Evolutionary conservation across 2,113 vertebrate genomes (phyloP).

Genomic region (Saimiri boliviensis): DNA sequence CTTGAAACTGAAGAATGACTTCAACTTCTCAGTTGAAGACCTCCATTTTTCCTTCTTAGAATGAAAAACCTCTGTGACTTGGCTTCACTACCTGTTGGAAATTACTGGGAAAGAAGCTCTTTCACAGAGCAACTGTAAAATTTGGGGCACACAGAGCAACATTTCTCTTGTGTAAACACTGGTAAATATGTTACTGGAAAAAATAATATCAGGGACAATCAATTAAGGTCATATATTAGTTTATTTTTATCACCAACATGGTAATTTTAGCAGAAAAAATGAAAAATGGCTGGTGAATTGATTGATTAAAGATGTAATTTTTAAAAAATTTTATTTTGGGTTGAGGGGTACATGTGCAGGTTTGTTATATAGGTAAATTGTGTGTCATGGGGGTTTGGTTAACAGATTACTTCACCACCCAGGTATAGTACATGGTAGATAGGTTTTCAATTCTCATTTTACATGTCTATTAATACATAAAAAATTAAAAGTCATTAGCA

Average conservation of each 20-base stretch:
- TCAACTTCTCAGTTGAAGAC: background rate
- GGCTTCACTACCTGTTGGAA: background rate
- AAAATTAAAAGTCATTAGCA: background rate
- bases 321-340: background rate
- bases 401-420: no score
- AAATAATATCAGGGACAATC: background rate
- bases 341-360: no score
- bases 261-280: conserved; percentile 29
- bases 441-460: no score
- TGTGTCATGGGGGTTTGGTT: no score
- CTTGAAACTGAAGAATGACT: conserved; percentile 53
- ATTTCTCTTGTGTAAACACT: background rate
- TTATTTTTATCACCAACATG: background rate
- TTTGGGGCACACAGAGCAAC: background rate
- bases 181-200: background rate
- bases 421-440: no score
- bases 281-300: background rate
- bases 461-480: background rate
- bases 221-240: background rate
- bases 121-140: background rate
- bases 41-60: no score
- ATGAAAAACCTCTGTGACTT: conserved; percentile 1
- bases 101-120: background rate
- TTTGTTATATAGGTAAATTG: no score
- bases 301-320: conserved; percentile 9